Evolutionary conservation across 2,113 vertebrate species (phyloP), one percentile per base, ranked within the genome.

Genomic region (Calidris pugnax): DNA sequence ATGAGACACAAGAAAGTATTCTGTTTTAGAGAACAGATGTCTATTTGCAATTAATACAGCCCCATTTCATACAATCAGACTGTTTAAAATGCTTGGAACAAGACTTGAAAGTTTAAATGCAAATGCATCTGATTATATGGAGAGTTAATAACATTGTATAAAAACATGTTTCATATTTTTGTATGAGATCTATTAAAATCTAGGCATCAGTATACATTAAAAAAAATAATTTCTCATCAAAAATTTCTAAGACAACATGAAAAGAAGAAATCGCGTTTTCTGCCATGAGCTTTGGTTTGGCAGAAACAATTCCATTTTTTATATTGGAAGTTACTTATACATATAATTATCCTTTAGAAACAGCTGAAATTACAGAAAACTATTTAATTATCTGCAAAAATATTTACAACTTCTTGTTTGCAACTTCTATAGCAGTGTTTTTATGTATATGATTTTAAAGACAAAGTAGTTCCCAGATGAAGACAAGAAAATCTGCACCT

Each of bases 21-120:
- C 93, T 2, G 17, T 77, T 94, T 92, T 48, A 95, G 88, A 6
- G 94, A 98, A 95, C 97, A 98, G 98, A 98, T 98, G 97, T 97
- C 97, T 95, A 78, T 97, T 86, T 97, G 97, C 94, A 98, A 94
- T 97, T 98, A 98, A 98, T 98, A 96, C 93, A 96, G 94, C 96
- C 95, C 96, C 96, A 95, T 98, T 97, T 94, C 93, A 97, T 92
- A 97, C 89, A 96, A 93, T 91, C 96, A 96, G 94, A 84, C 93
- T 97, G 89, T 83, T 98, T 95, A 96, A 98, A 97, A 95, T 96
- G 97, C 97, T 23, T 96, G 95, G 95, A 98, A 97, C 95, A 90
- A 96, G 90, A 97, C 90, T 96, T 96, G 94, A 97, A 98, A 97
- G 95, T 94, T 96, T 94, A 97, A 89, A 97, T 93, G 92, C 95